Evolutionary conservation across 2,888 invertebrate species (phyloP), one percentile per base, ranked within the genome.

Genomic region (Himalopsyche kuldschensis): DNA sequence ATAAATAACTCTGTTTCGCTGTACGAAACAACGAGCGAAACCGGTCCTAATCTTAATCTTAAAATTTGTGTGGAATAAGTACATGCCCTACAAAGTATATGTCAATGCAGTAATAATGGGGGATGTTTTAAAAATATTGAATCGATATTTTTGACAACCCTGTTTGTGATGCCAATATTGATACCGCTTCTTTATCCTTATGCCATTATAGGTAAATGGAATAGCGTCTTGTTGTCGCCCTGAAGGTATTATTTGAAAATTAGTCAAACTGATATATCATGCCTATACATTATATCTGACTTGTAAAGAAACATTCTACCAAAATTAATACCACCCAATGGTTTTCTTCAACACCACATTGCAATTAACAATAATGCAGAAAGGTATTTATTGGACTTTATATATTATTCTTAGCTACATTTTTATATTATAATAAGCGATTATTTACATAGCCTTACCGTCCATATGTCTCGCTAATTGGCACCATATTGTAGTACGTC

Each of bases 221-320:
- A 78, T 77, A 41, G 27, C 75, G 78, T 63, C 82, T 31, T 75
- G 82, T 82, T 69, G 35, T 75, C 81, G 15, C 31, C 55, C 69
- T 41, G 30, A 41, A 20, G 2, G 78, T 77, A 82, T 82, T 82
- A 69, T 82, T 82, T 78, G 76, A 55, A 46, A 46, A 82, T 82
- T 75, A 47, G 82, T 30, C 78, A 69, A 31, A 82, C 69, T 75
- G 82, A 82, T 82, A 47, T 11, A 78, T 82, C 78, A 69, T 75
- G 75, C 48, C 46, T 30, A 32, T 76, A 17, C 10, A 76, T 30
- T 30, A 11, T 48, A n/a, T 48, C 41, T 1, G 27, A 4, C 15
- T 5, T 69, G 27, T 11, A 4, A 69, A 15, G 30, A 27, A 24
- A 11, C 15, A 15, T 6, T 15, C 4, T 1, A 15, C 30, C 69